Conservation (phyloP, 1,140 invertebrate genomes). For the Drosophila sucinea region DNA sequence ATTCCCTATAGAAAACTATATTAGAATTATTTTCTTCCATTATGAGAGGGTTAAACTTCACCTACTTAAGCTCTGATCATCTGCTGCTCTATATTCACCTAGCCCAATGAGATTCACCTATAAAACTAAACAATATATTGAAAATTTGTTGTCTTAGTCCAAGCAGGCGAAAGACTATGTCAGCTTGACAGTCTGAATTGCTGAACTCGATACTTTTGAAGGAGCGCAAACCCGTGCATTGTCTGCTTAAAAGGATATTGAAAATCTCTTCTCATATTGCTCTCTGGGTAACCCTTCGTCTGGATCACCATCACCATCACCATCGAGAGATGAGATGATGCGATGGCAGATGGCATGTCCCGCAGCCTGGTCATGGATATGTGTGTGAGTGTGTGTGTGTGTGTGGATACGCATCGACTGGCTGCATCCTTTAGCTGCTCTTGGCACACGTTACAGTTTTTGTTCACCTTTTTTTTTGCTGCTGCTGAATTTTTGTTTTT, state of each 20-base stretch:
- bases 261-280: conserved; percentile 10
- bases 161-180: too few species aligned
- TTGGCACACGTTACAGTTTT: conserved; percentile 71
- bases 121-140: too few species aligned
- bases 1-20: too few species aligned
- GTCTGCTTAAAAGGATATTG: conserved; percentile 2
- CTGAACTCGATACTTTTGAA: conserved; percentile 1
- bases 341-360: conserved; percentile 60
- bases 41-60: too few species aligned
- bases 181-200: neutral
- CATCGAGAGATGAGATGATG: neutral
- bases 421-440: conserved; percentile 34
- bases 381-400: conserved; percentile 25
- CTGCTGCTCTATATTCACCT: too few species aligned
- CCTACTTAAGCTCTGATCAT: too few species aligned
- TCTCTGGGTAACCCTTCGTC: conserved; percentile 11
- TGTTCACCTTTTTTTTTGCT: conserved; percentile 48
- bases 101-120: too few species aligned
- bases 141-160: neutral
- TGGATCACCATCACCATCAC: neutral
- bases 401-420: conserved; percentile 61
- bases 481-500: conserved; percentile 42
- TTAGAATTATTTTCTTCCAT: too few species aligned
- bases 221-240: neutral
- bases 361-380: conserved; percentile 31